Evolutionary conservation across 2,797 vertebrate species (phyloP).

Genomic region (Myotis planiceps): DNA sequence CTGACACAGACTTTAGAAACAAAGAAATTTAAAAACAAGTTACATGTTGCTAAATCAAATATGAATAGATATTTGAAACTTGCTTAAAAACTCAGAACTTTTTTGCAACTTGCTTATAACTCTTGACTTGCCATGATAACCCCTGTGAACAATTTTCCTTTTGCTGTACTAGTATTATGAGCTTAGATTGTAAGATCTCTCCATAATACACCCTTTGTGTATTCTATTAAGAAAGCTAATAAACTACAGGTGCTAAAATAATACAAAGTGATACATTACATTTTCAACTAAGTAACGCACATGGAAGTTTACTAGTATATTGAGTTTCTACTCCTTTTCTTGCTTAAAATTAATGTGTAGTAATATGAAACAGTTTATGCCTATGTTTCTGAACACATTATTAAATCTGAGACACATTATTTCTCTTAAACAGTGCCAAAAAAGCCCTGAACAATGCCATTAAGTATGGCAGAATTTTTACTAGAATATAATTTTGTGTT

Average conservation of each 20-base stretch:
- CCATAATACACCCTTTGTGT: not conserved
- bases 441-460: not conserved
- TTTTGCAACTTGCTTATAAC: not conserved
- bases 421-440: not conserved
- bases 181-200: not conserved
- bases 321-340: not conserved
- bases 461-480: not conserved
- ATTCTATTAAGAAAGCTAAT: not conserved
- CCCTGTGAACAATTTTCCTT: not conserved
- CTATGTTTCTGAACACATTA: not conserved
- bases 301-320: not conserved
- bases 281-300: not conserved
- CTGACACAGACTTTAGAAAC: conserved; percentile 92
- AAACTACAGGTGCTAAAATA: not conserved
- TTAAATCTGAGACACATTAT: not conserved
- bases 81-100: not conserved
- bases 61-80: not conserved
- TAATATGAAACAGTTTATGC: not conserved
- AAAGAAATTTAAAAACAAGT: conserved; percentile 33
- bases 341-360: not conserved
- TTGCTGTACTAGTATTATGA: not conserved
- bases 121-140: not conserved
- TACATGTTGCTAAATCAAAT: conserved; percentile 27
- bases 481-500: not conserved
- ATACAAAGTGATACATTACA: not conserved